Conservation (phyloP, 2,888 invertebrate genomes). For the Cryptocephalus primarius region DNA sequence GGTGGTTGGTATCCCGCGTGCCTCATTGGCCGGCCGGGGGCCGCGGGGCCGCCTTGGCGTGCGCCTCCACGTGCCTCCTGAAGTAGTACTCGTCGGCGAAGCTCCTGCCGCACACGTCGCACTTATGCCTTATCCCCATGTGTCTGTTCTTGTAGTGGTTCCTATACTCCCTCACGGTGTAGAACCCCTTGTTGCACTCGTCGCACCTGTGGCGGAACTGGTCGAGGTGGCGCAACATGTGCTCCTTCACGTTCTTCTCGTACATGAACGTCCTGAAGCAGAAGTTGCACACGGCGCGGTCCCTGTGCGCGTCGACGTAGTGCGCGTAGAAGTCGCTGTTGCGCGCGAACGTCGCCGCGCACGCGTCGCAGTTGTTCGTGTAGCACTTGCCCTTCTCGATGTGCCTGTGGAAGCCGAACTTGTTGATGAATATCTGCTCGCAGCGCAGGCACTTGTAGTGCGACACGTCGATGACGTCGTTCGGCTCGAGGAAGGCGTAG, state of each 20-base stretch:
- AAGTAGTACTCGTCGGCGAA: slow-evolving; percentile 37
- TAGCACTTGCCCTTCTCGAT: slow-evolving; percentile 37
- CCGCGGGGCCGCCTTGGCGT: slow-evolving; percentile 19
- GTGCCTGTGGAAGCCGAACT: slow-evolving; percentile 33
- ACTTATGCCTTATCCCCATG: slow-evolving; percentile 35
- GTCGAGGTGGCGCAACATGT: slow-evolving; percentile 35
- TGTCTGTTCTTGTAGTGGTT: slow-evolving; percentile 37
- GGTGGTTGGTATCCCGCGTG: too few relatives aligned
- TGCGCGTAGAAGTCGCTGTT: slow-evolving; percentile 34
- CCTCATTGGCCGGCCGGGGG: not conserved
- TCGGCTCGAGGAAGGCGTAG: slow-evolving; percentile 27
- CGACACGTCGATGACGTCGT: slow-evolving; percentile 28
- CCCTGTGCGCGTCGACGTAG: slow-evolving; percentile 29
- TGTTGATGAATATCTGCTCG: slow-evolving; percentile 35
- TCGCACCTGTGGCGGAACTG: slow-evolving; percentile 35
- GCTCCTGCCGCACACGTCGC: slow-evolving; percentile 32
- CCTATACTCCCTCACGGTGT: slow-evolving; percentile 34
- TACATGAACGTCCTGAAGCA: slow-evolving; percentile 37
- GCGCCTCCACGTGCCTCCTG: slow-evolving; percentile 33
- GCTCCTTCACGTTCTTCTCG: slow-evolving; percentile 36
- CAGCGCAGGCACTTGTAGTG: slow-evolving; percentile 35
- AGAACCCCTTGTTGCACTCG: slow-evolving; percentile 36
- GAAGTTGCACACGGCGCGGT: slow-evolving; percentile 35
- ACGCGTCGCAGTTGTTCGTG: slow-evolving; percentile 35
- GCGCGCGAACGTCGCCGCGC: slow-evolving; percentile 27